A percentile compares a stretch with the other conserved stretches of the same genome.
phyloP scores from a whole-genome alignment of 2,888 invertebrate species.

The Nephrocerus scutellatus region DNA sequence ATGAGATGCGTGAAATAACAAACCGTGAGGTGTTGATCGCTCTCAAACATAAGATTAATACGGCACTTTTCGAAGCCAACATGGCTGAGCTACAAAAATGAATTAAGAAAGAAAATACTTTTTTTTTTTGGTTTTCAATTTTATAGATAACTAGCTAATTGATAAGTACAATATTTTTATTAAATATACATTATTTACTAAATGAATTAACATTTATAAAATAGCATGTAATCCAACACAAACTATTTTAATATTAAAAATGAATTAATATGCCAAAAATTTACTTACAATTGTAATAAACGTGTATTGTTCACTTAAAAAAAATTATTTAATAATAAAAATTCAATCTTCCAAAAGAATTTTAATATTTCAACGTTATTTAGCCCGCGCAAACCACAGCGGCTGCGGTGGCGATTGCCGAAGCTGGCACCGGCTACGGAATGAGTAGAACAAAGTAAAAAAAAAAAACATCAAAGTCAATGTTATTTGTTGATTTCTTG shows the following conservation, averaged over 20 bases:
- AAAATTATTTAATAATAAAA: too few relatives aligned
- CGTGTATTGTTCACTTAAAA: too few relatives aligned
- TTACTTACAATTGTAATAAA: too few relatives aligned
- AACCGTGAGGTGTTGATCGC: conserved; percentile 53
- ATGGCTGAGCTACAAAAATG: conserved; percentile 51
- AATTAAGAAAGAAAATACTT: not conserved
- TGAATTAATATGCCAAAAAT: not conserved
- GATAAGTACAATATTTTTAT: not conserved
- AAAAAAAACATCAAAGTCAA: too few relatives aligned
- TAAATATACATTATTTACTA: not conserved
- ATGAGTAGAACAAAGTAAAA: too few relatives aligned
- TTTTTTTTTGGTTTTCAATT: not conserved
- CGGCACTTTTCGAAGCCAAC: conserved; percentile 56
- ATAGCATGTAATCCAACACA: not conserved
- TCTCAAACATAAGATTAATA: conserved; percentile 56
- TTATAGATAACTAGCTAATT: not conserved
- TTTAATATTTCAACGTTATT: too few relatives aligned
- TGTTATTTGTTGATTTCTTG: too few relatives aligned
- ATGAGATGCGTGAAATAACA: conserved; percentile 53
- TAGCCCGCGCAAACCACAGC: too few relatives aligned
- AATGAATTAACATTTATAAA: conserved; percentile 1
- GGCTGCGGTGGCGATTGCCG: too few relatives aligned
- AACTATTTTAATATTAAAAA: conserved; percentile 8
- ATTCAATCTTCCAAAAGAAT: too few relatives aligned
- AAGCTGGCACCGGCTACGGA: too few relatives aligned